Base-by-base conservation (phyloP, 1,140 invertebrate species). In the Drosophila pruinosa region DNA sequence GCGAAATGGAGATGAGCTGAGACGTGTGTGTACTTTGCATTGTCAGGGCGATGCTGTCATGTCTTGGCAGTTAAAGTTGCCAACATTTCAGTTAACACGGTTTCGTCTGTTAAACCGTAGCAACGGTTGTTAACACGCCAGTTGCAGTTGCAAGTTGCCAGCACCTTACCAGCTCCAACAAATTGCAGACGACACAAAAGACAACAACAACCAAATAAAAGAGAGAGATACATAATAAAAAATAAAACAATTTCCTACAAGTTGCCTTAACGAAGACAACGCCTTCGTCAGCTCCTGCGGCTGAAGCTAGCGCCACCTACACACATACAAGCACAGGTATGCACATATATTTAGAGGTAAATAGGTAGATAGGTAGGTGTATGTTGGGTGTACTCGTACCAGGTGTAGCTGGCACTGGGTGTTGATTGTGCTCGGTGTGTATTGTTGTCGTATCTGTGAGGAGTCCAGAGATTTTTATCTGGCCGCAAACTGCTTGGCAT, bases 81-180 rank as follows among this genome's bases (percentile, higher is more conserved):
- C 72, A 58, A 83, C 80, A 78, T 73, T 83, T 80, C 72, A 86
- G 76, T 80, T 85, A 83, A 85, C 80, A 86, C 80, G 41, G 45
- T 73, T 53, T 57, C 22, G 39, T 31, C 39, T 41, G 57, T 57
- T 41, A 61, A 83, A 83, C 80, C 80, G 80, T 85, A 83, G 64
- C 81, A 85, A 85, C 80, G 81, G 80, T 85, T 86, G 80, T 85
- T 83, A 83, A 80, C 78, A 71, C 76, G 75, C 74, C 59, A 65
- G 41, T 54, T 54, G 56, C 56, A 39, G 64, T 70, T 67, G 63
- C 56, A 53, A 39, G 22, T 68, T 63, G 58, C n/a, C n/a, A n/a
- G n/a, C 62, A 71, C 43, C 58, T 61, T 57, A 24, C 34, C 56
- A 48, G 45, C 72, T 28, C 48, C 73, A 81, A 86, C 80, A 85